These are phyloP conservation scores for Phymorhynchus buccinoides DNA, from an alignment of 1,140 invertebrate genomes.

Conservation along the genomic window DNA sequence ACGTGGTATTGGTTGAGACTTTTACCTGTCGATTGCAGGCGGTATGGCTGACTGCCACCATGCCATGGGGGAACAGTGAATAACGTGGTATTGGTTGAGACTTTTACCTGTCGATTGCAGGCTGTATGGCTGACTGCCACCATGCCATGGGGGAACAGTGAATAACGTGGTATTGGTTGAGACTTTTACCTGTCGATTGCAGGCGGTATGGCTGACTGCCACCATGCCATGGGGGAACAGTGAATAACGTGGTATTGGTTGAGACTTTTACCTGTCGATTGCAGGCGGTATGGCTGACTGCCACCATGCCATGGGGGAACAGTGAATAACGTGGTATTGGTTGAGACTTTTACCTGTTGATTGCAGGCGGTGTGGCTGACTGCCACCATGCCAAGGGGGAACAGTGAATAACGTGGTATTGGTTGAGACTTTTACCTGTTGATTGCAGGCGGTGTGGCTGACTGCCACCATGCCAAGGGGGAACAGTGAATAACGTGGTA, in stretches of 20 bases:
- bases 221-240: conserved; percentile 92
- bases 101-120: conserved; percentile 74
- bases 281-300: conserved; percentile 96
- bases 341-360: conserved; percentile 75
- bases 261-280: conserved; percentile 74
- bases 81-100: too few species aligned
- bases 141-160: conserved; percentile 92
- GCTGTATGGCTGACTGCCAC: conserved; percentile 97
- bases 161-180: too few species aligned
- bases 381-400: conserved; percentile 91
- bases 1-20: too few species aligned
- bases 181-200: conserved; percentile 51
- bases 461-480: conserved; percentile 93
- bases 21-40: too few species aligned
- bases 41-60: too few species aligned
- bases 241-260: too few species aligned
- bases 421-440: too few species aligned
- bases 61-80: not conserved
- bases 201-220: conserved; percentile 98
- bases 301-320: conserved; percentile 91
- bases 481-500: too few species aligned
- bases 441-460: conserved; percentile 90
- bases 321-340: too few species aligned
- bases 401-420: too few species aligned
- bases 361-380: conserved; percentile 95